Conservation (phyloP, 2,113 vertebrate genomes). For the Numida meleagris region DNA sequence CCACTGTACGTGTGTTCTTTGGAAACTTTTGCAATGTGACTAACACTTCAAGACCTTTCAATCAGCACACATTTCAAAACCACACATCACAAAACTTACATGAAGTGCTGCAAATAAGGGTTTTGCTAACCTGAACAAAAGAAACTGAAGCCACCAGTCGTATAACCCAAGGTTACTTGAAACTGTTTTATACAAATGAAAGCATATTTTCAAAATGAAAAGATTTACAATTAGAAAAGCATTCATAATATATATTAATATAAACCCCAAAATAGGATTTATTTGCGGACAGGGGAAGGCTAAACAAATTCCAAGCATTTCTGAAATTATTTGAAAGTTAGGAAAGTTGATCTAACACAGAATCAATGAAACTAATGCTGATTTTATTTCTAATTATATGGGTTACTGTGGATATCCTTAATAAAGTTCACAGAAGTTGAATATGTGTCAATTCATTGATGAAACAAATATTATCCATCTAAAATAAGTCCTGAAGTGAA, state of each 20-base stretch:
- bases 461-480: neutral
- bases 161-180: neutral
- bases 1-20: neutral
- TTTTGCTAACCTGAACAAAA: neutral
- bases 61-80: neutral
- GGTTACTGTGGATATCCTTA: neutral
- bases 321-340: neutral
- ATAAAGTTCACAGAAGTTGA: neutral
- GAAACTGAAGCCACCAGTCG: neutral
- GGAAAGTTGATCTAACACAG: neutral
- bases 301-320: neutral
- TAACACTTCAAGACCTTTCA: neutral
- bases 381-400: neutral
- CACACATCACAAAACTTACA: neutral
- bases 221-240: neutral
- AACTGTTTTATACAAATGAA: neutral
- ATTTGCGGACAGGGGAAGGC: neutral
- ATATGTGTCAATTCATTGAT: neutral
- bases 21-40: neutral
- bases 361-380: neutral
- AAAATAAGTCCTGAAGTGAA: neutral
- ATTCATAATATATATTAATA: no score
- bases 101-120: neutral
- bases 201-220: neutral
- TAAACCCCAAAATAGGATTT: no score